Conservation (phyloP, 2,797 vertebrate genomes). For the Hephaestus fuliginosus region DNA sequence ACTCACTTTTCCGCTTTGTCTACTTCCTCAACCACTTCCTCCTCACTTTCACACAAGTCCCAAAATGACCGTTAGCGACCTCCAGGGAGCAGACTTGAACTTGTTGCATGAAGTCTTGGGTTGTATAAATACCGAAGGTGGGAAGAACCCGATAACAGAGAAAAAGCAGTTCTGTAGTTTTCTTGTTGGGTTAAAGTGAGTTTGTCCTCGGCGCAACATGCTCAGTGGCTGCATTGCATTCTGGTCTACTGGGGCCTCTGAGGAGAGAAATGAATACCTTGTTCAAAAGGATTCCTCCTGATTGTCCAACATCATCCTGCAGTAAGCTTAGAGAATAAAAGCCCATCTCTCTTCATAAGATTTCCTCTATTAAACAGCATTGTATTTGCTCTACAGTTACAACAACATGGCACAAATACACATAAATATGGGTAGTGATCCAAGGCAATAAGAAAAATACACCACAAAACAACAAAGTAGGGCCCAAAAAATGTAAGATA, state of each 20-base stretch:
- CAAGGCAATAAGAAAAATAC: neutral
- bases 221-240: conserved; percentile 2
- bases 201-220: conserved; percentile 1
- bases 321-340: neutral
- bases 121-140: neutral
- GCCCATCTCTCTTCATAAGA: conserved; percentile 13
- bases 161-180: conserved; percentile 1
- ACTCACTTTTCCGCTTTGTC: conserved; percentile 21
- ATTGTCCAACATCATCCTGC: neutral
- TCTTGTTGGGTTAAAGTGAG: neutral
- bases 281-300: neutral
- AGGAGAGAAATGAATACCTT: neutral
- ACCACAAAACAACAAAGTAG: neutral
- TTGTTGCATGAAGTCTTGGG: conserved; percentile 7
- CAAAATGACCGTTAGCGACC: conserved; percentile 16
- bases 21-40: conserved; percentile 20
- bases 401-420: neutral
- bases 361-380: conserved; percentile 9
- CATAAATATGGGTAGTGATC: neutral
- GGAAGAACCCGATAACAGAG: neutral
- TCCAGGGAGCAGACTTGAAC: neutral
- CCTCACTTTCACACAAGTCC: conserved; percentile 12
- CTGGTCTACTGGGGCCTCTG: neutral
- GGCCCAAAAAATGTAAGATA: neutral
- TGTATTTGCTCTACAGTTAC: neutral